These are phyloP conservation scores for Probosciger aterrimus DNA, from an alignment of 2,113 vertebrate genomes.

Conservation along the genomic window DNA sequence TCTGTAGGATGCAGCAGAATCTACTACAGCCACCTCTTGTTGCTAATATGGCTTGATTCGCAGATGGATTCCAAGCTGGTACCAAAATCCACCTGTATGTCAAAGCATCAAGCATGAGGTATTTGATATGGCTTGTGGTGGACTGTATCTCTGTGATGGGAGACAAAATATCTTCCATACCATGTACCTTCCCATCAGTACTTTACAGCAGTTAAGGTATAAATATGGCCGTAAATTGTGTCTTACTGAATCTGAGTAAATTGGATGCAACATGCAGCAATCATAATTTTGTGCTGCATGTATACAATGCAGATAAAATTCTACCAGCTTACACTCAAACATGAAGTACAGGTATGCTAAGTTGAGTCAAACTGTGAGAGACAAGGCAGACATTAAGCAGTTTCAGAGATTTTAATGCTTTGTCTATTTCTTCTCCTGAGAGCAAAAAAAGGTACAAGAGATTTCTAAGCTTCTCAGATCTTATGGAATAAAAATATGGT, in stretches of 20 bases:
- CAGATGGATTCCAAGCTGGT: slow-evolving; percentile 11
- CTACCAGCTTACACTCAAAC: not conserved
- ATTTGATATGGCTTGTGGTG: not conserved
- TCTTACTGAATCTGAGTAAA: slow-evolving; percentile 7
- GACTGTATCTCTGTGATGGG: not conserved
- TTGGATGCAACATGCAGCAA: not conserved
- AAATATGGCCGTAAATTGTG: not conserved
- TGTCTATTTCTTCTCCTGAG: not conserved
- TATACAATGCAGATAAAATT: not conserved
- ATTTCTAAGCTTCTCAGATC: not conserved
- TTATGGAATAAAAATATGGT: not conserved
- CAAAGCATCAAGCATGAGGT: not conserved
- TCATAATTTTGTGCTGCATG: not conserved
- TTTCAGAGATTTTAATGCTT: not conserved
- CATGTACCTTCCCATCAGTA: not conserved
- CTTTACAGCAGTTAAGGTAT: not conserved
- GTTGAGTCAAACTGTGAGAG: not conserved
- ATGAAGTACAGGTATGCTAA: not conserved
- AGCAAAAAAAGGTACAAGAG: not conserved
- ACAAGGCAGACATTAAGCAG: not conserved
- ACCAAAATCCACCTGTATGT: not conserved
- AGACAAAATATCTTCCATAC: not conserved
- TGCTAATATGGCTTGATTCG: not conserved
- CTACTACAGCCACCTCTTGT: not conserved
- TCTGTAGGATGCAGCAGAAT: not conserved